Evolutionary conservation across 2,888 invertebrate genomes (phyloP), one percentile per base, ranked within the genome.

Genomic region (Acholoe squamosa): DNA sequence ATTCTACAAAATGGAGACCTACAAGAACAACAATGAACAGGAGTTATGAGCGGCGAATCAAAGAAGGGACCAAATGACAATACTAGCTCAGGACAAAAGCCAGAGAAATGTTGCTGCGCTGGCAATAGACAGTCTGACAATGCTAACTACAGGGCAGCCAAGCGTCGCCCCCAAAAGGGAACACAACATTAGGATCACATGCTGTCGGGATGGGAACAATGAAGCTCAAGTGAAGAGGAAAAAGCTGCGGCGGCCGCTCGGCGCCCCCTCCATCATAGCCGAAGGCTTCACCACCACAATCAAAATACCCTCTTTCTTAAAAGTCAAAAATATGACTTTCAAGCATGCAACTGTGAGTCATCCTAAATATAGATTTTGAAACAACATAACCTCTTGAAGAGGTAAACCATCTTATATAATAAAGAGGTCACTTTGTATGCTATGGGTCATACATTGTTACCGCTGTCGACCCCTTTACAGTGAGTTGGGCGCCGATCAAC

Each of bases 31-130:
- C 71, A 71, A 71, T 71, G 31, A 14, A 5, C 71, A 25, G n/a
- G 71, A 71, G 71, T 71, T 71, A 71, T 16, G 71, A 71, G 71
- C 71, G 71, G 28, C 34, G 80, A 80, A 80, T 80, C 80, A 80
- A 80, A 80, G 80, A 43, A 43, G 16, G 76, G 25, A 14, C 33
- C 33, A 43, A 80, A 34, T 43, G 43, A 80, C 43, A 80, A 80
- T 80, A 80, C 80, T 34, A 19, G 19, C 33, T 5, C 22, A 19
- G 34, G 43, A 80, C 80, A 80, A 80, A 76, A 80, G 80, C 33
- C 14, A 1, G 80, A 22, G 80, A 80, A 80, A 80, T 80, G 80
- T 80, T 14, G 33, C 80, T 80, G 34, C 43, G 80, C n/a, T 43
- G 43, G 28, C 71, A 7, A 28, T 28, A 71, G 71, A 71, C 19